Conservation (phyloP, 2,797 vertebrate genomes). For the Steatocranus sp. region DNA sequence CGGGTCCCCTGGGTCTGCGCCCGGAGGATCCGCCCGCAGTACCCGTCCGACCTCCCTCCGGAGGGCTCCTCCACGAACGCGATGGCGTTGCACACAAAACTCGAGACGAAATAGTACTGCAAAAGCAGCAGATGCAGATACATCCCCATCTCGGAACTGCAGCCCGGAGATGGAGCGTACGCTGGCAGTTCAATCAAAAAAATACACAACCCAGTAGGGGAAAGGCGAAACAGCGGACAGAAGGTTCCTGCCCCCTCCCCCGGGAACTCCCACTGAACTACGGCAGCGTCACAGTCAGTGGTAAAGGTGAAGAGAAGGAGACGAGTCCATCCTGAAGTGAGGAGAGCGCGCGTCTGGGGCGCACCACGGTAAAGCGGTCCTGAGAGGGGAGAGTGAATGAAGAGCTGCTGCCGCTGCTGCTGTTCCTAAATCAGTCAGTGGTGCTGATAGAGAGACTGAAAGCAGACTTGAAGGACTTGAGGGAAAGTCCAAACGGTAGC, state of each 20-base stretch:
- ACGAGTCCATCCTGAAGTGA: conserved; percentile 37
- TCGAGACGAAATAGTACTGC: conserved; percentile 74
- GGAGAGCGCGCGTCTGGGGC: conserved; percentile 29
- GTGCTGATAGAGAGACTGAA: neutral
- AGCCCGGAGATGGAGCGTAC: neutral
- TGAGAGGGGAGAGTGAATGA: neutral
- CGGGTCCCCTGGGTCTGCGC: conserved; percentile 86
- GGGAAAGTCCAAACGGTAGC: conserved; percentile 49
- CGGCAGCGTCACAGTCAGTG: conserved; percentile 8
- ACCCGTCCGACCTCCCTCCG: conserved; percentile 84
- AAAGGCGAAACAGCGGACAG: neutral
- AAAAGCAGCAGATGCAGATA: conserved; percentile 68
- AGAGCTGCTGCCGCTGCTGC: neutral
- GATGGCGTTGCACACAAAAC: conserved; percentile 72
- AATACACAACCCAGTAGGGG: neutral
- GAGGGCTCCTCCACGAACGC: conserved; percentile 84
- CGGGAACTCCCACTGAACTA: conserved; percentile 30
- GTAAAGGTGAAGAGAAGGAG: conserved; percentile 1
- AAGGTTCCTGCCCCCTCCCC: neutral
- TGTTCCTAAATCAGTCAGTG: conserved; percentile 16
- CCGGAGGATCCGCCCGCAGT: conserved; percentile 89
- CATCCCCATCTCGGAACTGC: conserved; percentile 70
- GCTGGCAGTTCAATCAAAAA: neutral
- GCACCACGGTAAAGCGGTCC: neutral
- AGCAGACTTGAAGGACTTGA: conserved; percentile 35